Evolutionary conservation across 2,888 invertebrate species (phyloP).

Genomic region (Pseudococcus viburni): DNA sequence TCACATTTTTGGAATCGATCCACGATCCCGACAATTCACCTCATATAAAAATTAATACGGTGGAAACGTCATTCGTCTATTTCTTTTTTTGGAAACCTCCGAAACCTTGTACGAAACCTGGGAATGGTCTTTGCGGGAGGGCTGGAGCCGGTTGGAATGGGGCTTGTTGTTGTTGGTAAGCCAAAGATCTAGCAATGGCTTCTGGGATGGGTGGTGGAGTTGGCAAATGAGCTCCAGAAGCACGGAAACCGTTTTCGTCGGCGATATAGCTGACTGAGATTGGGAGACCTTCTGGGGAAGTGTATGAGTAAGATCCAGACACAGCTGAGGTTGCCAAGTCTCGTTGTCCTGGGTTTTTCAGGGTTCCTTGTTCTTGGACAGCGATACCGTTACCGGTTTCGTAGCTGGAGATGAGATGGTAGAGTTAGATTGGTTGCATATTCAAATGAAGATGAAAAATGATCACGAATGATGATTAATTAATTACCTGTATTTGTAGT

Average conservation of each 20-base stretch:
- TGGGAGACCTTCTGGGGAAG: constrained; percentile 80
- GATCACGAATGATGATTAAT: neutral
- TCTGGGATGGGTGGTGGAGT: constrained; percentile 84
- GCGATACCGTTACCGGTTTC: constrained; percentile 84
- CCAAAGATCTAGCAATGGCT: constrained; percentile 73
- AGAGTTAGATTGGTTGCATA: neutral
- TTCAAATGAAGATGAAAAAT: neutral
- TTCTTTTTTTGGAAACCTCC: constrained; percentile 41
- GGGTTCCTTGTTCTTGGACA: constrained; percentile 80
- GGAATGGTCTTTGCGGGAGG: neutral
- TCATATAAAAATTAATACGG: neutral
- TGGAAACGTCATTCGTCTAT: neutral
- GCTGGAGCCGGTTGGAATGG: constrained; percentile 70
- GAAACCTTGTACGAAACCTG: constrained; percentile 45
- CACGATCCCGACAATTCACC: neutral
- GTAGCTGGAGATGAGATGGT: constrained; percentile 73
- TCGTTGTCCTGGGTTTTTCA: constrained; percentile 75
- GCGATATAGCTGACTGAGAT: constrained; percentile 77
- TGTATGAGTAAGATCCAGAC: constrained; percentile 76
- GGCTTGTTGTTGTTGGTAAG: constrained; percentile 70
- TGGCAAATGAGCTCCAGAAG: constrained; percentile 83
- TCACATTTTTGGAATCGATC: constrained; percentile 24
- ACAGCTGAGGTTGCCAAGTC: constrained; percentile 69
- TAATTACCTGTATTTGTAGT: constrained; percentile 60
- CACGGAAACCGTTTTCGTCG: constrained; percentile 85